Percentiles rank a stretch among this genome's conserved stretches.
phyloP scores from a whole-genome alignment of 2,888 invertebrate species.

The Ophion obscuratus region DNA sequence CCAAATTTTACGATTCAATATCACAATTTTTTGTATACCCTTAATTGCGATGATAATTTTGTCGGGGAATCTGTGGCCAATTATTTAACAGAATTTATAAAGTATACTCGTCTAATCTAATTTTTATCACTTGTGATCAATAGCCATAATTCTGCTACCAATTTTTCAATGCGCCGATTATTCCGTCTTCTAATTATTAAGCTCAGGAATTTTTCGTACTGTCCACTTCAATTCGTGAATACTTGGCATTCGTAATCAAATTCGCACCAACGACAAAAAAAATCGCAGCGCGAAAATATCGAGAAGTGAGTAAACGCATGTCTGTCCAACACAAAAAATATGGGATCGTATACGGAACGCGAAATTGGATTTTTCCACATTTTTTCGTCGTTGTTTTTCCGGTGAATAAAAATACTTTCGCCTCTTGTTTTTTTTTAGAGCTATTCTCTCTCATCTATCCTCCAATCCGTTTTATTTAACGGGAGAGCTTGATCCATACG shows the following conservation, averaged over 20 bases:
- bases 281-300: neutral
- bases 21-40: neutral
- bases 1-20: too few species aligned
- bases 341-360: neutral
- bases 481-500: neutral
- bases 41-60: neutral
- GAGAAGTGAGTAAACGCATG: neutral
- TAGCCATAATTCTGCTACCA: neutral
- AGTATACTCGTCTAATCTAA: neutral
- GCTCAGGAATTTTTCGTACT: neutral
- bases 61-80: neutral
- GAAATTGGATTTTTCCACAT: conserved; percentile 1
- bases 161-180: neutral
- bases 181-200: neutral
- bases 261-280: neutral
- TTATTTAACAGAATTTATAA: neutral
- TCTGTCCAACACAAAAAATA: neutral
- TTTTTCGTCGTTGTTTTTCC: conserved; percentile 17
- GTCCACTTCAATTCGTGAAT: neutral
- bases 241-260: neutral
- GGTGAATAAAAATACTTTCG: neutral
- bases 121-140: neutral
- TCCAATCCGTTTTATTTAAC: neutral
- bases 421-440: neutral
- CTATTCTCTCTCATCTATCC: neutral